Evolutionary conservation across 35 echinoderm and acorn worm species (phyloP).

Genomic region (Acanthaster planci): DNA sequence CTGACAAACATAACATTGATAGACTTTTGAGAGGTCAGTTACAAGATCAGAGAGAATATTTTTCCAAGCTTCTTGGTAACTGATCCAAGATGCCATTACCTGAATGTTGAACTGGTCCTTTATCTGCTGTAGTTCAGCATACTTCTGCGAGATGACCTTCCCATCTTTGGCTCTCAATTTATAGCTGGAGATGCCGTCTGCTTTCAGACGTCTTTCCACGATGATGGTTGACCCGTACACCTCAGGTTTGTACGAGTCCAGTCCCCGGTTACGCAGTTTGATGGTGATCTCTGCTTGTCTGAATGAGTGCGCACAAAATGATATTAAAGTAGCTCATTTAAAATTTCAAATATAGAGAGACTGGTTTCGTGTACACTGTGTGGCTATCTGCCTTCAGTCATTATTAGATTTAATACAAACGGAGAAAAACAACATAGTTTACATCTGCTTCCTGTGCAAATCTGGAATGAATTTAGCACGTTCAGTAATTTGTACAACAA

Average conservation of each 20-base stretch:
- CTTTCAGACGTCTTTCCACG: slow-evolving; percentile 57
- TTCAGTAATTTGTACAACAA: too few relatives aligned
- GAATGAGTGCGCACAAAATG: slow-evolving; percentile 5
- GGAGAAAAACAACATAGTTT: too few relatives aligned
- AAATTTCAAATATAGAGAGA: too few relatives aligned
- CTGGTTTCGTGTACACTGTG: too few relatives aligned
- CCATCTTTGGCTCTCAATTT: slow-evolving; percentile 63
- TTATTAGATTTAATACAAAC: too few relatives aligned
- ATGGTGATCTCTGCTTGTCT: slow-evolving; percentile 82
- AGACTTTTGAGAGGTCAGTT: too few relatives aligned
- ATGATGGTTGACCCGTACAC: slow-evolving; percentile 73
- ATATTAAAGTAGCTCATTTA: neutral
- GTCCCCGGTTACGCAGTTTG: slow-evolving; percentile 75
- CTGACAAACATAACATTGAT: too few relatives aligned
- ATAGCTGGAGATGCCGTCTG: slow-evolving; percentile 64
- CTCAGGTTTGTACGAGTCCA: slow-evolving; percentile 63
- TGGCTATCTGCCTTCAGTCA: too few relatives aligned
- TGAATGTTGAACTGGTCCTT: slow-evolving; percentile 95
- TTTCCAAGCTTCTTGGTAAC: too few relatives aligned
- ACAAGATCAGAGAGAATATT: too few relatives aligned
- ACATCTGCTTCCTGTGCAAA: too few relatives aligned
- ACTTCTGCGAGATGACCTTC: slow-evolving; percentile 53
- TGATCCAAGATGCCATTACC: slow-evolving; percentile 18
- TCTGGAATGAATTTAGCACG: too few relatives aligned
- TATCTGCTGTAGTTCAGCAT: slow-evolving; percentile 75